Conservation (phyloP, 2,113 vertebrate species). For the Bos javanicus region DNA sequence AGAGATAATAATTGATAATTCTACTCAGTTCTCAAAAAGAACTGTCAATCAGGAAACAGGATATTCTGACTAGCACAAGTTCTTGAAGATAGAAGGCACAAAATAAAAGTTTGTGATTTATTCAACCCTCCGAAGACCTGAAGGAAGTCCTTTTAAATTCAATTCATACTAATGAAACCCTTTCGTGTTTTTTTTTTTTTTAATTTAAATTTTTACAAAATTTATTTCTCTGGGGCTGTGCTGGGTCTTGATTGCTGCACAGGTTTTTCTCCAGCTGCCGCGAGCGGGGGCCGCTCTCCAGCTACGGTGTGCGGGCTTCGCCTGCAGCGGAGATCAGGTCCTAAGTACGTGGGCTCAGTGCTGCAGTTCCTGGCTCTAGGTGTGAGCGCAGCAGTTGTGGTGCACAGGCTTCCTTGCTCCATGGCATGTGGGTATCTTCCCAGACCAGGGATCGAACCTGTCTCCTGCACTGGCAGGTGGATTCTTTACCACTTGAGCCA, state of each 20-base stretch:
- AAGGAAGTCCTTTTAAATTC: slow-evolving; percentile 36
- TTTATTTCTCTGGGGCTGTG: not conserved
- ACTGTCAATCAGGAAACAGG: not conserved
- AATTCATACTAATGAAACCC: not conserved
- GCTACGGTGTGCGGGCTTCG: not conserved
- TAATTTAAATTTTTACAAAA: not conserved
- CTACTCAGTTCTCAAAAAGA: slow-evolving; percentile 17
- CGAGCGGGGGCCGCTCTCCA: not conserved
- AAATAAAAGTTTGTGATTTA: slow-evolving; percentile 19
- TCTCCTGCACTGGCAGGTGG: not conserved
- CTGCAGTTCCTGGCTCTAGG: not conserved
- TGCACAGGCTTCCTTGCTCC: not conserved
- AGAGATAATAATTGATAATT: not conserved
- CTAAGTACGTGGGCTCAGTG: not conserved
- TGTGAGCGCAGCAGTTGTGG: not conserved
- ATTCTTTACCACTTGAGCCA: not conserved
- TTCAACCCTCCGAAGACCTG: slow-evolving; percentile 28
- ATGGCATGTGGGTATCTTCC: not conserved
- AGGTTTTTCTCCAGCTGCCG: not conserved
- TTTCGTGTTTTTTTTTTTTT: not conserved
- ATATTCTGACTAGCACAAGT: not conserved
- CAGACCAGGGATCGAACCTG: not conserved
- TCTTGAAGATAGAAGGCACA: not conserved
- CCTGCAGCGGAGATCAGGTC: not conserved
- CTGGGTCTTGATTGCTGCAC: not conserved